Percentiles rank a stretch among this genome's conserved stretches.
Evolutionary conservation across 1,140 invertebrate species (phyloP).

Genomic region (Pollicipes pollicipes): DNA sequence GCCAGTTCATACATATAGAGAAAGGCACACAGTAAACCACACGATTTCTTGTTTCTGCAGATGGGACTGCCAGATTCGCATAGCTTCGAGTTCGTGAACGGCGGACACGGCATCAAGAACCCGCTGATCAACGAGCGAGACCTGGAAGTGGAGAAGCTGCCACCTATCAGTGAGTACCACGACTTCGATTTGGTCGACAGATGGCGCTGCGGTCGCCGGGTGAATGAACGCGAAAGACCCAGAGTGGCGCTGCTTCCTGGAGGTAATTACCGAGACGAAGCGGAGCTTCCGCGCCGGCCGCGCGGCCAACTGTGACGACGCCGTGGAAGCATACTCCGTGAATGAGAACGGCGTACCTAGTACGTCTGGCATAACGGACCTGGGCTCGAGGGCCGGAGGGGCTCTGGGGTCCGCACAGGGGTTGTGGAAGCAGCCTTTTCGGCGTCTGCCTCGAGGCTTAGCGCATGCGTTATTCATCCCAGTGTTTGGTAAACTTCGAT

Average conservation of each 20-base stretch:
- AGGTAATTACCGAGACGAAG: background rate
- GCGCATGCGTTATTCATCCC: too few relatives aligned
- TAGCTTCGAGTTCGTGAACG: slow-evolving; percentile 91
- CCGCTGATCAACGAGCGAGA: slow-evolving; percentile 60
- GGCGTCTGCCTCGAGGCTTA: too few relatives aligned
- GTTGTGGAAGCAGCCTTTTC: too few relatives aligned
- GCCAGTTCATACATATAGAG: too few relatives aligned
- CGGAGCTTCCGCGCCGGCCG: background rate
- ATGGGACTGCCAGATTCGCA: slow-evolving; percentile 66
- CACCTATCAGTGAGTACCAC: slow-evolving; percentile 10
- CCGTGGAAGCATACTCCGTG: too few relatives aligned
- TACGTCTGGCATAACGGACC: too few relatives aligned
- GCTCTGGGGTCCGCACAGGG: too few relatives aligned
- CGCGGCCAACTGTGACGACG: background rate
- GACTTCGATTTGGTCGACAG: background rate
- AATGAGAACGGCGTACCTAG: too few relatives aligned
- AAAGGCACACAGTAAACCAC: too few relatives aligned
- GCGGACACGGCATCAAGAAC: slow-evolving; percentile 97
- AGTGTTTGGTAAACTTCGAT: background rate
- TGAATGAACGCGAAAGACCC: background rate
- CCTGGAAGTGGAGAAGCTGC: slow-evolving; percentile 22
- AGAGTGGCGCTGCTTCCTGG: background rate
- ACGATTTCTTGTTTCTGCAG: slow-evolving; percentile 32
- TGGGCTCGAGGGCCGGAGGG: too few relatives aligned
- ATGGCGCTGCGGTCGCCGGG: background rate